Evolutionary conservation across 2,888 invertebrate genomes (phyloP), one percentile per base, ranked within the genome.

Genomic region (Nephrotoma guestfalica): DNA sequence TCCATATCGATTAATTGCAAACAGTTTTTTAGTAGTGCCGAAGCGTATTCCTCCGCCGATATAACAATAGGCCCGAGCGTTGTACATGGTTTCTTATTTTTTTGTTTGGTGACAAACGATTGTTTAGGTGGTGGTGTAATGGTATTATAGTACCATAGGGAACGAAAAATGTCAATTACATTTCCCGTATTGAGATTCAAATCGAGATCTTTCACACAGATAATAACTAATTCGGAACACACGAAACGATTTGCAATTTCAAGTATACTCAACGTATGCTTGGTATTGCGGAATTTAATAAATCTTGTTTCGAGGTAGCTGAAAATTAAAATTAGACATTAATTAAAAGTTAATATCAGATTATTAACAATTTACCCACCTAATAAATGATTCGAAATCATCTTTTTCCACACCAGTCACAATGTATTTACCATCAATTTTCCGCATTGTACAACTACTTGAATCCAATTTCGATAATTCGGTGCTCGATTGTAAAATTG

Each of bases 1-100:
- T 91, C 90, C 91, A 92, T 91, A 45, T 92, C 92, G 87, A 92
- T 91, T 86, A 91, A 88, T 88, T 92, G 92, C 30, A 92, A 88
- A 2, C 91, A 90, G 87, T 92, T 92, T 87, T 90, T 91, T 84
- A 92, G 88, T 88, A 92, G 87, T 6, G 91, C 91, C 57, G 90
- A 90, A 86, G 91, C 90, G 87, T 90, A 91, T 87, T 92, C 91
- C 87, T 92, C 92, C 45, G 91, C 90, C 57, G 91, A 91, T 86
- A 91, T 91, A 43, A 91, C 91, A 89, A 90, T 90, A n/a, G 90
- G 89, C 86, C 90, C 90, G 7, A 86, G 86, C 4, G 40, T 83
- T 15, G 83, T 86, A n/a, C 86, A 86, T 15, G 84, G 4, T 30
- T 87, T 87, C n/a, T 87, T 88, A n/a, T 43, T 83, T 51, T 87